Base-by-base conservation (phyloP, 2,888 invertebrate genomes). In the Rotaria socialis region DNA sequence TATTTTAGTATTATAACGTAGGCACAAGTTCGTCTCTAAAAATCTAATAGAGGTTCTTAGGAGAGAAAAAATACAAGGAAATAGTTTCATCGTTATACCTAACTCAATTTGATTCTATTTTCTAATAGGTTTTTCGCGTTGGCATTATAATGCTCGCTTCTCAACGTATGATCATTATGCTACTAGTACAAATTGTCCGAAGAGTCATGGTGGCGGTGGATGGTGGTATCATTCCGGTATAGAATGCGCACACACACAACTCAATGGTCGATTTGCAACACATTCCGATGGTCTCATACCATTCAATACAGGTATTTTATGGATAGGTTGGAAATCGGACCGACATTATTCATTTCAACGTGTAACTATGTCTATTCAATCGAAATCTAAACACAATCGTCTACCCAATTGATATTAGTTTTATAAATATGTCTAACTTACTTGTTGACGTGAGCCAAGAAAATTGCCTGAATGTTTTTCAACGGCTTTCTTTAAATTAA, bases 321-420 rank as follows among this genome's bases (percentile, higher is more conserved):
- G 80, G 80, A 7, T 80, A 43, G 47, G 47, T 24, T 80, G 80
- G 80, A 80, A 80, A 80, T 0, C 22, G 47, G 47, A 80, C n/a
- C 43, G 80, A 47, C 80, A 80, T n/a, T 80, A 80, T 47, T 80
- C 80, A 80, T 80, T 80, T 80, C 80, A 80, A 80, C 47, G 47
- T 47, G 80, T 47, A n/a, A 43, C 47, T 47, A 80, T 80, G 80
- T 24, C 47, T 24, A 80, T 80, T n/a, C 43, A 80, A 80, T 22
- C 43, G 11, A 80, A 47, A 80, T 14, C n/a, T 0, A 47, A 47
- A 80, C 67, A 67, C 6, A 35, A 16, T 35, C 35, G 67, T 27
- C 5, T 2, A 67, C 7, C 16, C 7, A 2, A 67, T 19, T 35
- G 35, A 35, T 14, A 14, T 41, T 67, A 80, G 47, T 24, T 35